Base-by-base conservation (phyloP, 2,113 vertebrate species). In the Plecotus auritus region DNA sequence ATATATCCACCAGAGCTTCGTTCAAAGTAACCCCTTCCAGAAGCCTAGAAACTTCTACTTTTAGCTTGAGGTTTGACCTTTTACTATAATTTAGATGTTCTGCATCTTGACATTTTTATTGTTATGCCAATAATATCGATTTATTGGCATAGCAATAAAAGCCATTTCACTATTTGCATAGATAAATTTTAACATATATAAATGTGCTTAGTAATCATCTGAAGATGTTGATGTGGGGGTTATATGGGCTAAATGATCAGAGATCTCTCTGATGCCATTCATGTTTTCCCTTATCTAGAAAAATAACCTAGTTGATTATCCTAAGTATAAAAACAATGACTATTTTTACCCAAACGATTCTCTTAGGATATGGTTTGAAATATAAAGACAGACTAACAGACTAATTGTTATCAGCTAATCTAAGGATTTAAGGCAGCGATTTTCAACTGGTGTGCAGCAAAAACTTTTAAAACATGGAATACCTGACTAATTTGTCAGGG, bases 311-410 rank as follows among this genome's bases (percentile, higher is more conserved):
- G 92, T 72, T 51, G 49, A 84, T 80, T 64, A 76, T 67, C 70
- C 10, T 37, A 85, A 90, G 1, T 67, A 37, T 49, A 74, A 64
- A 90, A 69, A 56, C 32, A 77, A n/a, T 40, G 14, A 80, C 64
- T 59, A 93, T 66, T 84, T 92, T 45, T 73, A 93, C 7, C 4
- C 22, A 37, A 86, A 56, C 18, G 77, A 16, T 84, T 82, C 14
- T 92, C 72, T 94, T 72, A 93, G 40, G 51, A 77, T 90, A 42
- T 85, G 22, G 81, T 66, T 92, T 77, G 77, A 88, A 82, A 72
- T 88, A 64, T 73, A 66, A 85, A 90, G 84, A 95, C 30, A 56
- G 9, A 64, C 6, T 32, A 47, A 67, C 22, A 73, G 40, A 23
- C 26, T 72, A 40, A 45, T 54, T 74, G 6, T 78, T 64, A 51